These are phyloP conservation scores for Clunio marinus DNA, from an alignment of 2,888 invertebrate genomes.

Conservation along the genomic window DNA sequence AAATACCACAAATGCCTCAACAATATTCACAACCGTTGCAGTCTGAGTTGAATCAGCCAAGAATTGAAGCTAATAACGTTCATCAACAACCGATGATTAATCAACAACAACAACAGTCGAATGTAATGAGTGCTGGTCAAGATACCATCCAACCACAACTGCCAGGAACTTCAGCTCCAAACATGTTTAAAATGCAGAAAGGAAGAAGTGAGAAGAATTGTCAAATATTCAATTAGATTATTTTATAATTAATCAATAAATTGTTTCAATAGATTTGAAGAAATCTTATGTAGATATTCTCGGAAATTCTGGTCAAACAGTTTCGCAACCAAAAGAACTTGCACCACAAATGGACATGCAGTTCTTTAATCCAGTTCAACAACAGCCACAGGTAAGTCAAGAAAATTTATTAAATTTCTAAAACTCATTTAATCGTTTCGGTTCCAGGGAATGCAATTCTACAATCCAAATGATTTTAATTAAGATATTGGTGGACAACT, in stretches of 20 bases:
- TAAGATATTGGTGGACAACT: no score
- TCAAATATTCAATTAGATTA: neutral
- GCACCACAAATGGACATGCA: slow-evolving; percentile 31
- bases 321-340: neutral
- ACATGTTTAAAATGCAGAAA: slow-evolving; percentile 76
- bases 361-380: slow-evolving; percentile 15
- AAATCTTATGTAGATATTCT: slow-evolving; percentile 88
- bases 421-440: neutral
- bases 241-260: no score
- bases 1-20: slow-evolving; percentile 9
- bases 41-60: neutral
- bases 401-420: no score
- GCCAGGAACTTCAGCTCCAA: slow-evolving; percentile 51
- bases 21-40: neutral
- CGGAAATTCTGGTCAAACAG: slow-evolving; percentile 62
- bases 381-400: slow-evolving; percentile 14
- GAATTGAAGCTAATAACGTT: slow-evolving; percentile 4
- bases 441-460: slow-evolving; percentile 26
- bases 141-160: no score
- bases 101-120: no score
- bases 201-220: slow-evolving; percentile 61
- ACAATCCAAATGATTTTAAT: slow-evolving; percentile 37
- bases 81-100: neutral
- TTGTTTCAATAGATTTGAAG: slow-evolving; percentile 62
- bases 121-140: no score